Base-by-base conservation (phyloP, 2,888 invertebrate genomes). In the Anticlea derivata region DNA sequence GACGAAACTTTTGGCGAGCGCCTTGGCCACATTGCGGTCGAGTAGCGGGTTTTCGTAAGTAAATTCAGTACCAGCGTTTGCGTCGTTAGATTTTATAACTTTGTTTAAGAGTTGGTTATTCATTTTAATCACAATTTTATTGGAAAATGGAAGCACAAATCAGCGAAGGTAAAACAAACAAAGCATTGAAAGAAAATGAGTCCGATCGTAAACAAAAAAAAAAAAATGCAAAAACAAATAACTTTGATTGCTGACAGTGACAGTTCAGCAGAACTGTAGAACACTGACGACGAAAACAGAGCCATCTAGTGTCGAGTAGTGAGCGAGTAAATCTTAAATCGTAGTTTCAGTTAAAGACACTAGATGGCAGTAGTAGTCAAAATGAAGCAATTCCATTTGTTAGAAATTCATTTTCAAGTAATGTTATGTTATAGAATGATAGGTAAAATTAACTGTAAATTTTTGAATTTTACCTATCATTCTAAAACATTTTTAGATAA, bases 1-100 rank as follows among this genome's bases (percentile, higher is more conserved):
- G 1, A 89, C 68, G 45, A 87, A 82, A 66, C 85, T 84, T 55
- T 73, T 84, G 1, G 88, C 75, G 11, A 88, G 65, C 3, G 77
- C 75, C 30, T 63, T 65, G 0, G 87, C 76, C 1, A 87, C 80
- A 26, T 80, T 77, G 66, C 61, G 74, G 50, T 89, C 86, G 0
- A 89, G 61, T 7, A 87, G 63, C 10, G 86, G 81, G 57, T 86
- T 87, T 47, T 80, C 69, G 56, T 77, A 89, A 0, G 61, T 60
- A 7, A 86, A 73, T 38, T 71, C 69, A 12, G 86, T 83, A 30
- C 81, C 83, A 1, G 57, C 45, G 37, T 70, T 65, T 3, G 35
- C 11, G 44, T 77, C 75, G 51, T 74, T 76, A 4, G 72, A 57
- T 55, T 72, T 73, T 29, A 87, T 85, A 1, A 86, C 64, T 65